Base-by-base conservation (phyloP, 2,888 invertebrate species). In the Ochlodes sylvanus region DNA sequence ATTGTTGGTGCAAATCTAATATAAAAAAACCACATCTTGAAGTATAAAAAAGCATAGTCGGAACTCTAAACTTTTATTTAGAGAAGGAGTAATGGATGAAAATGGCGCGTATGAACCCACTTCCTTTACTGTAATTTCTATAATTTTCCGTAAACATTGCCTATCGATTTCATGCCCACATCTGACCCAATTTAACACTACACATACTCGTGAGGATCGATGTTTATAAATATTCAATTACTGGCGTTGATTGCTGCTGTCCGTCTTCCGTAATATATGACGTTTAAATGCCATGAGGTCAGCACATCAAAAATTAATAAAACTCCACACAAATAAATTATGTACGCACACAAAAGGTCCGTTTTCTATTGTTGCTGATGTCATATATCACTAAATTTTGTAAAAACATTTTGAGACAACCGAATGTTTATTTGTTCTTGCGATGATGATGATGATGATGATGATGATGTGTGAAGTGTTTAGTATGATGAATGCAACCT, bases 201-300 rank as follows among this genome's bases (percentile, higher is more conserved):
- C 61, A 52, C 1, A 15, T n/a, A 21, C n/a, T 27, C 27, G 27
- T 27, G 5, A 27, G 44, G 32, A 60, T 60, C 32, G 60, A 60
- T 60, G 38, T 60, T 47, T 44, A 27, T 19, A 62, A 62, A 62
- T 62, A 62, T 52, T 62, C 38, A 34, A 62, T 41, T 52, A 41
- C 50, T 34, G 5, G 50, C 19, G 52, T 34, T 61, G 61, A 47
- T 61, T 44, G 50, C 32, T 47, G 61, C 34, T 61, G 61, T 50
- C 61, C 50, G 14, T 52, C 52, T 52, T 62, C 38, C 62, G n/a
- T 62, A 21, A 50, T 19, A 50, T 50, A 52, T 62, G 62, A 50
- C 17, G 21, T 32, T n/a, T 38, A 17, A 34, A 50, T 38, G 32
- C 17, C 34, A 21, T 34, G 34, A 17, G 14, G 19, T 50, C 50